Evolutionary conservation across 2,113 vertebrate species (phyloP).

Genomic region (Sphaerodactylus townsendi): DNA sequence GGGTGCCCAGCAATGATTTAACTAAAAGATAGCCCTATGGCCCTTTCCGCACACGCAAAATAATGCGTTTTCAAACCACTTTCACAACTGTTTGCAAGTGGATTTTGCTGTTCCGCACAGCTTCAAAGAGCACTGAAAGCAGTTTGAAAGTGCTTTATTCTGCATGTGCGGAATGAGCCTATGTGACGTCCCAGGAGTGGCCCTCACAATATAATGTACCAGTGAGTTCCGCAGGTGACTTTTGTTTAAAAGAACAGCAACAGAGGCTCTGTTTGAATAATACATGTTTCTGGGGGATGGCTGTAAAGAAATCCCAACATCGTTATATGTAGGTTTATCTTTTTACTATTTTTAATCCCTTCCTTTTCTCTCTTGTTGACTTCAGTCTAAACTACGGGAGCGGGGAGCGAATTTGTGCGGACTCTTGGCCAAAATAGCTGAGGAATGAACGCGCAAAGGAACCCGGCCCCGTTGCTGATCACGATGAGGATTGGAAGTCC

Average conservation of each 20-base stretch:
- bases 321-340: slow-evolving; percentile 52
- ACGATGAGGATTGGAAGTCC: slow-evolving; percentile 64
- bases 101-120: too few species aligned
- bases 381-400: slow-evolving; percentile 30
- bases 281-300: background rate
- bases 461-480: slow-evolving; percentile 61
- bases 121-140: too few species aligned
- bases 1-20: too few species aligned
- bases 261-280: background rate
- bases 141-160: too few species aligned
- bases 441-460: slow-evolving; percentile 62
- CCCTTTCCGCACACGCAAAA: too few species aligned
- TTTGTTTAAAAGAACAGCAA: background rate
- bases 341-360: slow-evolving; percentile 43
- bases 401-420: slow-evolving; percentile 46
- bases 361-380: slow-evolving; percentile 57
- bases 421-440: slow-evolving; percentile 54
- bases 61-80: too few species aligned
- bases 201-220: background rate
- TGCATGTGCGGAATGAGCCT: too few species aligned
- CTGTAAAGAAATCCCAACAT: background rate
- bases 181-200: too few species aligned
- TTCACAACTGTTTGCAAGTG: too few species aligned
- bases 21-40: too few species aligned
- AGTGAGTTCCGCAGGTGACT: background rate